Evolutionary conservation across 2,888 invertebrate genomes (phyloP), one percentile per base, ranked within the genome.

Genomic region (Plagodis dolabraria): DNA sequence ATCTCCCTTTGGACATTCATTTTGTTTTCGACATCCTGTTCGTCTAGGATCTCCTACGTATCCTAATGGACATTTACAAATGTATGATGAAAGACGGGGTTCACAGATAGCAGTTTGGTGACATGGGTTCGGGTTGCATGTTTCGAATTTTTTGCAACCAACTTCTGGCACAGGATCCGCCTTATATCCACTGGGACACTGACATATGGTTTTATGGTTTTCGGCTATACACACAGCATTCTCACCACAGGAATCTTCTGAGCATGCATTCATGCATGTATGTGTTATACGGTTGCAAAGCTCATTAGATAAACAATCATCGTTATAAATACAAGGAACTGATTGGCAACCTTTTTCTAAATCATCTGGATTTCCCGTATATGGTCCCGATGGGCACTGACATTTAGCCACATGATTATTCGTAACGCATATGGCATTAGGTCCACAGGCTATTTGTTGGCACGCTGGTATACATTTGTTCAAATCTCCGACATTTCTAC

Each of bases 321-420:
- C 94, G 76, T 97, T 97, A 80, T 97, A 97, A 42, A 97, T 96
- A 79, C 97, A 98, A 5, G 97, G 96, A 6, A 97, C 97, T 57
- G 95, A 94, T 85, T 95, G 94, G 77, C 97, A 97, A 53, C 97
- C 97, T 60, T 94, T 93, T 60, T 93, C 91, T 1, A 94, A 85
- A 80, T 97, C 97, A 77, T 96, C 95, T 0, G 98, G 97, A 89
- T 98, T 96, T 5, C 98, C 98, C 8, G 96, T 96, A 80, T 95
- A 98, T 0, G 96, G 95, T 12, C 98, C 98, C 7, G 96, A 95
- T 12, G 98, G 98, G 79, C 98, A 98, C 74, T 97, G 96, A 77
- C 98, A 98, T 82, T 97, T 96, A 0, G 97, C 96, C 10, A 96
- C 96, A 81, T 98, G 98, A 77, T 98, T 98, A 75, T 98, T 97